Base-by-base conservation (phyloP, 1,140 invertebrate species). In the Meloidogyne chitwoodi region DNA sequence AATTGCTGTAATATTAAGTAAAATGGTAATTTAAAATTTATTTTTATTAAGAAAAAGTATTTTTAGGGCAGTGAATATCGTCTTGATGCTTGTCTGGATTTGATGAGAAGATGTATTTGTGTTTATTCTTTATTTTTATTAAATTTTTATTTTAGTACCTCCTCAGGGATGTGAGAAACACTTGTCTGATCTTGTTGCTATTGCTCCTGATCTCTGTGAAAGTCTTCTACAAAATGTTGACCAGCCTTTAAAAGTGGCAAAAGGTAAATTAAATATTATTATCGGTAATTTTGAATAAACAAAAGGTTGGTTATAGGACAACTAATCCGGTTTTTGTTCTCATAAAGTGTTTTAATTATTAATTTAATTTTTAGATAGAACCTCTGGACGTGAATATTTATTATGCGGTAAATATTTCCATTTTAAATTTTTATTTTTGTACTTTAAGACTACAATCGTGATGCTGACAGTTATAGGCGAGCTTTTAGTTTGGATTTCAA, bases 91-190 rank as follows among this genome's bases (percentile, higher is more conserved):
- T 95, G 96, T 61, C 89, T 99, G 83, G 97, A 99, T 90, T 90
- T 99, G 84, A 99, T 99, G 96, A 90, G 97, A 83, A 92, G 97
- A 83, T 89, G 48, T 56, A 56, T 56, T 2, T 48, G n/a, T 56
- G n/a, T 56, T 6, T n/a, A n/a, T n/a, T 22, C 6, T 56, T 6
- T 56, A 1, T n/a, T 56, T 56, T 8, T 56, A n/a, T 8, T n/a
- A 22, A 19, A 48, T 48, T 56, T 41, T 56, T n/a, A n/a, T 22
- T 56, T 56, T 56, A 56, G 48, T 99, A 85, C 97, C 97, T 80
- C 97, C 97, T 78, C 96, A 99, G 89, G 93, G 98, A 89, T 98
- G 99, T 84, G 96, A 98, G 87, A 96, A 97, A 88, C 98, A 98
- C 89, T 90, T 99, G 65, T 93, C 93, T 88, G 95, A 99, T 91